Evolutionary conservation across 2,797 vertebrate species (phyloP).

Genomic region (Trachops cirrhosus): DNA sequence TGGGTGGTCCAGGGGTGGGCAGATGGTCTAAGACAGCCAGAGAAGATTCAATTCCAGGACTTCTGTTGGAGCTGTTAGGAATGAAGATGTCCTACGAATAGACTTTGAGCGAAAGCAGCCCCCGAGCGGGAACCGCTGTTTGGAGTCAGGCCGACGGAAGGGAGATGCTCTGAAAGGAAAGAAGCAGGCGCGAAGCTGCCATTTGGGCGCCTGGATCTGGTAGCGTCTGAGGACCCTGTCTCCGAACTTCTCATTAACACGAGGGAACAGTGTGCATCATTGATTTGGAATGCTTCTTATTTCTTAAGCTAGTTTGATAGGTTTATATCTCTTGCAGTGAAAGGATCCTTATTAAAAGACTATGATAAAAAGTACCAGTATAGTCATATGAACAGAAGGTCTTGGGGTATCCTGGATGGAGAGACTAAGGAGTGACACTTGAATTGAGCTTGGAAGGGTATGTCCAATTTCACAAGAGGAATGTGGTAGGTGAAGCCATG

Average conservation of each 20-base stretch:
- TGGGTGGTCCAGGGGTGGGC: not conserved
- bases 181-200: not conserved
- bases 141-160: not conserved
- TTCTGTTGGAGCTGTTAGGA: not conserved
- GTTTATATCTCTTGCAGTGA: not conserved
- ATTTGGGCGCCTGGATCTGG: not conserved
- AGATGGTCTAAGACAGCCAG: not conserved
- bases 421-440: not conserved
- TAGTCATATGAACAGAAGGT: not conserved
- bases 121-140: not conserved
- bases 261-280: not conserved
- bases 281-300: not conserved
- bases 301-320: not conserved
- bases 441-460: not conserved
- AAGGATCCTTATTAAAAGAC: not conserved
- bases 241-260: not conserved
- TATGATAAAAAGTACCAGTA: not conserved
- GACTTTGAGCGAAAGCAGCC: not conserved
- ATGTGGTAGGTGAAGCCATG: not conserved
- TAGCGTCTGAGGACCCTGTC: not conserved
- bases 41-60: not conserved
- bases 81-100: not conserved
- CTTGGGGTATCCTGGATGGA: not conserved
- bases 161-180: not conserved
- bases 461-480: not conserved